These are phyloP conservation scores for Ceratotherium simum DNA, from an alignment of 2,113 vertebrate genomes.

Conservation along the genomic window DNA sequence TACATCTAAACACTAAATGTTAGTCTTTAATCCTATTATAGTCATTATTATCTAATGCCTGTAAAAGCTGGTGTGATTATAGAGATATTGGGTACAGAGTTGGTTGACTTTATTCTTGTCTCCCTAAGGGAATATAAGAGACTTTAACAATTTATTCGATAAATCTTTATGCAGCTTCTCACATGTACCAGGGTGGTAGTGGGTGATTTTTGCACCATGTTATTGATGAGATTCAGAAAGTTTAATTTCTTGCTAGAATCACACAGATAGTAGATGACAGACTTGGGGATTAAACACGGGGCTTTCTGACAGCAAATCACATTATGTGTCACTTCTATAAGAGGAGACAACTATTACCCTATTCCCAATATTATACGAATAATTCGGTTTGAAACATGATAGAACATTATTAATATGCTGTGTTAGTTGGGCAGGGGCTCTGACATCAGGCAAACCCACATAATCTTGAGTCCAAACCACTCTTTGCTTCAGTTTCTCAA, in stretches of 20 bases:
- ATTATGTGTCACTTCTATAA: neutral
- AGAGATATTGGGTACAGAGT: neutral
- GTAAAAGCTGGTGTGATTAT: neutral
- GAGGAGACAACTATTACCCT: neutral
- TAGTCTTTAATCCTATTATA: neutral
- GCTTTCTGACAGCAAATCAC: neutral
- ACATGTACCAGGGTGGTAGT: neutral
- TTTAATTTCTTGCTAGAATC: neutral
- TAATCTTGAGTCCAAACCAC: neutral
- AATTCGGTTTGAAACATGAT: neutral
- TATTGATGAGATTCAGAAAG: neutral
- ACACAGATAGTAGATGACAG: neutral
- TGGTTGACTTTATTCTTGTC: neutral
- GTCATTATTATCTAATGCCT: neutral
- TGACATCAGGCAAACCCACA: neutral
- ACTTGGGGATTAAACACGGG: neutral
- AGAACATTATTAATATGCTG: neutral
- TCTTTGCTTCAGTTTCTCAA: neutral
- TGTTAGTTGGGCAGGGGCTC: neutral
- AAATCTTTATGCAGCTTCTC: neutral
- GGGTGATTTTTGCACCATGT: neutral
- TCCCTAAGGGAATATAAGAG: neutral
- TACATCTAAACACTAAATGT: neutral
- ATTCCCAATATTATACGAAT: neutral
- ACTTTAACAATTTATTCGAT: neutral